Percentiles rank a stretch among this genome's conserved stretches.
Conservation (phyloP, 30 jellyfish, hydroid and myxozoan genomes). For the Hydractinia echinata region DNA sequence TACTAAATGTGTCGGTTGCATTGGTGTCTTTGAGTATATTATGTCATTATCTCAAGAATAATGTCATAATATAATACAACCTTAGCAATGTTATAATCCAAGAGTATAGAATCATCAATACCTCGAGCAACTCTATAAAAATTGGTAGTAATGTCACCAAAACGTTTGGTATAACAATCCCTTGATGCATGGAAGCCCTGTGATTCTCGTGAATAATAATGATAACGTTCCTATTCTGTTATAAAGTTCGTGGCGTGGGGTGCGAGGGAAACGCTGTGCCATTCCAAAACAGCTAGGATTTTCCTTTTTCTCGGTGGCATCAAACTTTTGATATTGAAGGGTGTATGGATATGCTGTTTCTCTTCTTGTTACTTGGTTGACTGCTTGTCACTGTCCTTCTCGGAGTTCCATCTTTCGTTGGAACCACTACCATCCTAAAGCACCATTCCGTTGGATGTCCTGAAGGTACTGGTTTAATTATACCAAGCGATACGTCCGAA, state of each 20-base stretch:
- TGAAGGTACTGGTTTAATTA: conserved; percentile 51
- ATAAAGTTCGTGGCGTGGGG: conserved; percentile 46
- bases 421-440: conserved; percentile 32
- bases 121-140: not conserved
- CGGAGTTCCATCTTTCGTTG: conserved; percentile 40
- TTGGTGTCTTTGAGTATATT: too few relatives aligned
- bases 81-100: too few relatives aligned
- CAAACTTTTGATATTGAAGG: conserved; percentile 9
- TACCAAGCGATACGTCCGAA: conserved; percentile 15
- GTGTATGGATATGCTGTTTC: conserved; percentile 43
- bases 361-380: conserved; percentile 11
- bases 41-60: too few relatives aligned
- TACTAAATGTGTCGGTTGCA: too few relatives aligned
- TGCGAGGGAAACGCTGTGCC: conserved; percentile 37
- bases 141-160: not conserved
- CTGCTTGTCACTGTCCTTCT: conserved; percentile 34
- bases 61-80: too few relatives aligned
- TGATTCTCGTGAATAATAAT: conserved; percentile 19
- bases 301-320: conserved; percentile 37
- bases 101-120: conserved; percentile 5
- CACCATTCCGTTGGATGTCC: conserved; percentile 40
- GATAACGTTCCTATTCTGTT: conserved; percentile 31
- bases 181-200: conserved; percentile 16
- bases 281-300: too few relatives aligned
- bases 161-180: conserved; percentile 1